Conservation (phyloP, 2,113 vertebrate species). For the Mobula hypostoma region DNA sequence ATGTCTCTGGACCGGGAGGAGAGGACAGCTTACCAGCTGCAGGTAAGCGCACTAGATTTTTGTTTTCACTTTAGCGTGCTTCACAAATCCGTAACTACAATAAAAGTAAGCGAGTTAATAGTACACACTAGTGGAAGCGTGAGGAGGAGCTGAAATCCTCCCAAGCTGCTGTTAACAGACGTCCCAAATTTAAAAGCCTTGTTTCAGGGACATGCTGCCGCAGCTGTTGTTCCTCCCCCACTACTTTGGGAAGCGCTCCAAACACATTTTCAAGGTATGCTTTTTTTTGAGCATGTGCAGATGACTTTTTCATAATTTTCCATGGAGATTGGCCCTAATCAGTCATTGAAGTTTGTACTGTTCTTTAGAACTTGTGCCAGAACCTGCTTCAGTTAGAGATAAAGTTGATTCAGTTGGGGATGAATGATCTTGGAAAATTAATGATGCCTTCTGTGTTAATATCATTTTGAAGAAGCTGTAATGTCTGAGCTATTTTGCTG, state of each 20-base stretch:
- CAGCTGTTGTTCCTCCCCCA: conserved; percentile 19
- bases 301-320: not conserved
- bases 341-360: not conserved
- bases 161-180: not conserved
- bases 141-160: not conserved
- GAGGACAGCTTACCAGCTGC: conserved; percentile 81
- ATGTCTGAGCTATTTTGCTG: not conserved
- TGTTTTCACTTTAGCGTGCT: not conserved
- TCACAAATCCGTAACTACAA: not conserved
- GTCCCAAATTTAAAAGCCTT: conserved; percentile 1
- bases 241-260: not conserved
- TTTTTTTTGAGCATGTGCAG: conserved; percentile 16
- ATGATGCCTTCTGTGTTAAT: not conserved
- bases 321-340: not conserved
- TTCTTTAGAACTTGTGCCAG: not conserved
- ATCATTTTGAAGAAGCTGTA: not conserved
- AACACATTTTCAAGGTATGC: conserved; percentile 28
- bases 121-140: not conserved
- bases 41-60: not conserved
- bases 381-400: not conserved
- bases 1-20: conserved; percentile 85
- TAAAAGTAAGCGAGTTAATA: not conserved
- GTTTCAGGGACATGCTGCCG: conserved; percentile 1
- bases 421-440: not conserved
- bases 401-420: not conserved